Evolutionary conservation across 2,888 invertebrate genomes (phyloP), one percentile per base, ranked within the genome.

Genomic region (Acleris emargana): DNA sequence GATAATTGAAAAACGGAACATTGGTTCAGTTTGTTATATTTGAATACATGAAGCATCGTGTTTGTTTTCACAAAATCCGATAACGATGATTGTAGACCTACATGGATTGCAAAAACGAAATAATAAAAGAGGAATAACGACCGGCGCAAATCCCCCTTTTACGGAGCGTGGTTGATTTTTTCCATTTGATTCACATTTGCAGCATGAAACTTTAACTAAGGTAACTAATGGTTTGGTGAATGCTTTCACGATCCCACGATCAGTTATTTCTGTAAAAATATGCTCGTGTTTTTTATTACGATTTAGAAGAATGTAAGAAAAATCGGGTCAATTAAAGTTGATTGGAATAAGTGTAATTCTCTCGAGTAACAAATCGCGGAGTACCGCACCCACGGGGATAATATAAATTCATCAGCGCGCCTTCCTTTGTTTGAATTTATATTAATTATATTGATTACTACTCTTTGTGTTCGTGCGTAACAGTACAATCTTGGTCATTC

Each of bases 1-100:
- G 73, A 78, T 78, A 81, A 82, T 83, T 75, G 83, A 80, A 73
- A 83, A 80, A 73, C 72, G 70, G 71, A 71, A 75, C 78, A 82
- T 84, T 79, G 79, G 76, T 81, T 76, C 71, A 69, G 71, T 77
- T 78, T 71, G 74, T 76, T 74, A 76, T 71, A 73, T 76, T 78
- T 69, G 70, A 78, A 80, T 75, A 20, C 38, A 54, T 7, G 22
- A 74, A 71, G 61, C 68, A 69, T 69, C 73, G 73, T 73, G 18
- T 74, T 62, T 67, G 62, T 57, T 67, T 67, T 71, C 47, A 62
- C 68, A 72, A 77, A 71, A 78, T 77, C 75, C 72, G 73, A 69
- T 60, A 68, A 68, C 59, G 64, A 60, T 74, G 72, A 77, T 71
- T 72, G 71, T 63, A 71, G 75, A 76, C 64, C 73, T 73, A 71